Evolutionary conservation across 1,140 invertebrate species (phyloP).

Genomic region (Thalassaphorura encarpata): DNA sequence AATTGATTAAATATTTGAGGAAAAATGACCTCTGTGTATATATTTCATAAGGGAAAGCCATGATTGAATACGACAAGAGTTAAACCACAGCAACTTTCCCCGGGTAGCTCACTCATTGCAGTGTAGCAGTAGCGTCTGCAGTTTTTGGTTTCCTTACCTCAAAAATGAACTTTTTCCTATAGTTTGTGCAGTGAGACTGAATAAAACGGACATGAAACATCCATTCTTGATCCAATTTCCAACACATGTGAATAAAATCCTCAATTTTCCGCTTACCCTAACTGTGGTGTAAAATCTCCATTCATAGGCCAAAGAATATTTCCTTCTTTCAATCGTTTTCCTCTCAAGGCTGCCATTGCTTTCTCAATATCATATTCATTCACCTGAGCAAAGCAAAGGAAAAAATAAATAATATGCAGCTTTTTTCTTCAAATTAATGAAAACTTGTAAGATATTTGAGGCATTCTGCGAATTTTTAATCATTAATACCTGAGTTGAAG

Average conservation of each 20-base stretch:
- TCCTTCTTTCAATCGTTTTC: background rate
- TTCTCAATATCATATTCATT: slow-evolving; percentile 5
- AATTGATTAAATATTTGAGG: background rate
- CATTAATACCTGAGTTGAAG: too few relatives aligned
- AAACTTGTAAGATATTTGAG: too few relatives aligned
- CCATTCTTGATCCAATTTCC: slow-evolving; percentile 3
- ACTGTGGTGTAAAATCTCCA: background rate
- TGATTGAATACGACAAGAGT: too few relatives aligned
- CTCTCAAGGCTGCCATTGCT: background rate
- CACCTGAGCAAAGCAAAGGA: too few relatives aligned
- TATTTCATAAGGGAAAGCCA: background rate
- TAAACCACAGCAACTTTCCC: background rate
- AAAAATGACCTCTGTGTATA: background rate
- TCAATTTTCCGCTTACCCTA: background rate
- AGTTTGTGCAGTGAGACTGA: background rate
- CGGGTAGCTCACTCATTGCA: background rate
- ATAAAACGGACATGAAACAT: background rate
- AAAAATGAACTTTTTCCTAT: slow-evolving; percentile 3
- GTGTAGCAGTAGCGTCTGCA: background rate
- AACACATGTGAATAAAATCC: background rate
- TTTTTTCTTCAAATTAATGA: too few relatives aligned
- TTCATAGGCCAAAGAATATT: slow-evolving; percentile 4
- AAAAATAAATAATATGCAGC: too few relatives aligned
- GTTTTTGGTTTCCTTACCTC: background rate
- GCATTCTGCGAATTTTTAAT: too few relatives aligned